These are phyloP conservation scores for Acinonyx jubatus DNA, from an alignment of 2,113 vertebrate genomes.

Conservation along the genomic window DNA sequence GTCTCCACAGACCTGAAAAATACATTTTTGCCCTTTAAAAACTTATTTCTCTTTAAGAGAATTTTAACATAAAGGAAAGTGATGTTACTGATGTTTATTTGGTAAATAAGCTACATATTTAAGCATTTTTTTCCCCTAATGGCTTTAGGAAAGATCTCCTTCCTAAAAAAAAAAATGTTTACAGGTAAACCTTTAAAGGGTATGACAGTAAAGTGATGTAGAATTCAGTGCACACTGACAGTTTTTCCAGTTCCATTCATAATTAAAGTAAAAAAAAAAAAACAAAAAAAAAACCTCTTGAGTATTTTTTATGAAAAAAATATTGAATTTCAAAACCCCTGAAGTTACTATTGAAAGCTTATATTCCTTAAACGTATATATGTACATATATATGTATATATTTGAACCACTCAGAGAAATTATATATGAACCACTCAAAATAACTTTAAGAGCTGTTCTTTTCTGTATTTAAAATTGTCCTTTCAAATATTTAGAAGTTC, in stretches of 20 bases:
- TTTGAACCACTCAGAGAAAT: not conserved
- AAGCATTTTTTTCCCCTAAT: not conserved
- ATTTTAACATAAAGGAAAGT: not conserved
- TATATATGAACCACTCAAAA: slow-evolving; percentile 9
- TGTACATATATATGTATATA: not conserved
- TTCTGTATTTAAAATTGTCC: slow-evolving; percentile 34
- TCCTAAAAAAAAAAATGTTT: not conserved
- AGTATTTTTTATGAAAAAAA: not conserved
- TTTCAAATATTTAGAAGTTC: slow-evolving; percentile 86
- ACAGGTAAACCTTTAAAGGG: not conserved
- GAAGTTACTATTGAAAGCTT: not conserved
- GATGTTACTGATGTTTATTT: not conserved
- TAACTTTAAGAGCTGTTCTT: slow-evolving; percentile 25
- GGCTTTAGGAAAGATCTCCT: not conserved
- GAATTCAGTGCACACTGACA: not conserved
- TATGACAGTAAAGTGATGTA: not conserved
- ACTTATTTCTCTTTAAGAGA: not conserved
- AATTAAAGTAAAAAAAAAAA: slow-evolving; percentile 32
- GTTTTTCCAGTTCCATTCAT: slow-evolving; percentile 32
- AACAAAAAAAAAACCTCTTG: not conserved
- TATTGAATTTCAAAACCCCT: slow-evolving; percentile 39
- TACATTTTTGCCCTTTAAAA: not conserved
- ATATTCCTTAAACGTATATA: not conserved
- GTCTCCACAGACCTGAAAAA: not conserved
- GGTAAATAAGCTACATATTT: not conserved